Base-by-base conservation (phyloP, 2,888 invertebrate species). In the Andrena hattorfiana region DNA sequence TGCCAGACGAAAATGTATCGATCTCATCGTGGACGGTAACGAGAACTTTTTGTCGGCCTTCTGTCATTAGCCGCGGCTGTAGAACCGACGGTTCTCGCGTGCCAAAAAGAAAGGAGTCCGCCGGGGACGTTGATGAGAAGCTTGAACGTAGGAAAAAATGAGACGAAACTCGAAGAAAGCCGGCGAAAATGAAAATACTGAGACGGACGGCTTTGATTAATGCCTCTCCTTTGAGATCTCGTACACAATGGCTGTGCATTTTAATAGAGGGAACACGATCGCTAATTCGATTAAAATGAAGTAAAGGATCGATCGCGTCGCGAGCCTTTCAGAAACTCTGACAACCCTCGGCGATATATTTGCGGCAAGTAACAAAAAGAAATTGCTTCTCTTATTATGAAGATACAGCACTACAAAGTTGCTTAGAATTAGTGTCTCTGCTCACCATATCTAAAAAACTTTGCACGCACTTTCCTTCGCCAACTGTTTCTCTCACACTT, bases 1-100 rank as follows among this genome's bases (percentile, higher is more conserved):
- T 23, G 51, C 28, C 54, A 5, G 69, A 2, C 51, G 32, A 35
- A 51, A 67, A 56, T 64, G 70, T 74, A 81, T 82, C 82, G 81
- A 82, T 81, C 70, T 64, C 51, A 13, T 63, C 26, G 30, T 26
- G 16, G 28, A 30, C 60, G 48, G n/a, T 81, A 67, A 82, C 66
- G 82, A 82, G 66, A 75, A 82, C 66, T 67, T 67, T 60, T 49
- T 42, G 54, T 54, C 32, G 13, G 56, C 13, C 54, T 62, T 67
- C 70, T 63, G 70, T 81, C 75, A 82, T 82, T 82, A 82, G 48
- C 63, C 59, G 30, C 64, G 60, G n/a, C 8, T 28, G 16, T 26
- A 66, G 48, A 56, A 62, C n/a, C 70, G 81, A 70, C 74, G 54
- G 48, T 28, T 74, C 48, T 81, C 74, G 48, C 32, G n/a, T 62